Conservation (phyloP, 2,888 invertebrate genomes). For the Standfussiana lucernea region DNA sequence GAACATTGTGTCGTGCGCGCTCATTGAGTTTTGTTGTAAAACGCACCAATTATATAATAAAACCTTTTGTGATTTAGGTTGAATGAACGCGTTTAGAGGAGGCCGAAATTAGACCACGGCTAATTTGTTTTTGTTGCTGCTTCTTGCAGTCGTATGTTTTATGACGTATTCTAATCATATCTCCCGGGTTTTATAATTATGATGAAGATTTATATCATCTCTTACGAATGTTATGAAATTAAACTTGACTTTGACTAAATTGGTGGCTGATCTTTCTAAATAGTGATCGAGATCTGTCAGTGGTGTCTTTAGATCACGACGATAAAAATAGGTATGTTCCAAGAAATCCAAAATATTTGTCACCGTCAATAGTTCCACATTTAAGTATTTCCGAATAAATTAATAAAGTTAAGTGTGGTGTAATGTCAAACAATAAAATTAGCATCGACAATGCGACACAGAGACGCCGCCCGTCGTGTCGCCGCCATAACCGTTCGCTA, state of each 20-base stretch:
- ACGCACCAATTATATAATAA: slow-evolving; percentile 82
- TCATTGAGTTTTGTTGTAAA: slow-evolving; percentile 84
- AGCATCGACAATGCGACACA: slow-evolving; percentile 37
- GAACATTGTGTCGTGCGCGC: slow-evolving; percentile 82
- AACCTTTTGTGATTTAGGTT: slow-evolving; percentile 75
- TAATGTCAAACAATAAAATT: slow-evolving; percentile 58
- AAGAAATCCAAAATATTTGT: slow-evolving; percentile 7
- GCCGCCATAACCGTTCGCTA: not conserved
- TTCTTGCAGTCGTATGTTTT: slow-evolving; percentile 57
- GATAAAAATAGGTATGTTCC: not conserved
- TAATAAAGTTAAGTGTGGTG: slow-evolving; percentile 36
- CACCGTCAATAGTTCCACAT: not conserved
- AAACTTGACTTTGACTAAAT: slow-evolving; percentile 4
- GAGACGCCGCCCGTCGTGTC: slow-evolving; percentile 11
- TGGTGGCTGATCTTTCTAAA: not conserved
- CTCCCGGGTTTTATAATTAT: slow-evolving; percentile 38
- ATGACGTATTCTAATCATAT: slow-evolving; percentile 56
- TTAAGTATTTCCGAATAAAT: slow-evolving; percentile 45
- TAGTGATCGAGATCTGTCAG: not conserved
- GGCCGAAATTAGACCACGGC: slow-evolving; percentile 63
- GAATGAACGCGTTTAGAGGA: slow-evolving; percentile 70
- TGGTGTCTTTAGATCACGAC: not conserved
- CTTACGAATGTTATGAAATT: slow-evolving; percentile 20
- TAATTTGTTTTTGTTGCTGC: slow-evolving; percentile 67
- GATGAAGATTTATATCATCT: slow-evolving; percentile 30